Evolutionary conservation across 2,888 invertebrate species (phyloP), one percentile per base, ranked within the genome.

Genomic region (Erynnis tages): DNA sequence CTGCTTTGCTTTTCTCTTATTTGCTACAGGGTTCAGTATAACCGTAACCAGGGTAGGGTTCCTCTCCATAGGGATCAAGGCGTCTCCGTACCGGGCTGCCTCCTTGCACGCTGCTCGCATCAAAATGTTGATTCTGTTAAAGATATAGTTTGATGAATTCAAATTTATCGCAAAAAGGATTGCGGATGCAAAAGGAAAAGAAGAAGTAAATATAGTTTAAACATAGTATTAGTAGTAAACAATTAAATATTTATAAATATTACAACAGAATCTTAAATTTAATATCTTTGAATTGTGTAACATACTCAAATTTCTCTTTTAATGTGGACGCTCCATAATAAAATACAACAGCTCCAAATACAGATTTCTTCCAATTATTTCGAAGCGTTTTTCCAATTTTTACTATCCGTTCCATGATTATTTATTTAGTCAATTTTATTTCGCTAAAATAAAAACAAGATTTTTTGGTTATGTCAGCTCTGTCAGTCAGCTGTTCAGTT

Each of bases 351-450:
- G 92, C 90, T 29, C 93, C 94, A 67, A 97, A 91, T 0, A 93
- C 79, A 0, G 96, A 94, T 74, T 97, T 98, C 73, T 98, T 98
- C 97, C 97, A 97, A 79, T 98, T 93, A 79, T 93, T 95, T 69
- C 95, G 82, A 37, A 96, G 77, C 2, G 92, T 92, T 87, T 91
- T 93, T 7, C 91, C 89, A 59, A 93, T 89, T 82, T 92, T 94
- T 13, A 93, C 71, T 60, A 94, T 73, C 67, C 86, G 86, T 49
- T 91, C 83, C 91, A 92, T 91, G 34, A n/a, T 57, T 35, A 21
- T 5, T 11, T n/a, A n/a, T n/a, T n/a, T n/a, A n/a, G n/a, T n/a
- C n/a, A n/a, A n/a, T n/a, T n/a, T n/a, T n/a, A n/a, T n/a, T 27
- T 27, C 3, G 2, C 7, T n/a, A 27, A n/a, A 27, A 27, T 8